A percentile compares a stretch with the other conserved stretches of the same genome.
These are phyloP conservation scores for Melangyna quadrimaculata DNA, from an alignment of 2,888 invertebrate species.

Conservation along the genomic window DNA sequence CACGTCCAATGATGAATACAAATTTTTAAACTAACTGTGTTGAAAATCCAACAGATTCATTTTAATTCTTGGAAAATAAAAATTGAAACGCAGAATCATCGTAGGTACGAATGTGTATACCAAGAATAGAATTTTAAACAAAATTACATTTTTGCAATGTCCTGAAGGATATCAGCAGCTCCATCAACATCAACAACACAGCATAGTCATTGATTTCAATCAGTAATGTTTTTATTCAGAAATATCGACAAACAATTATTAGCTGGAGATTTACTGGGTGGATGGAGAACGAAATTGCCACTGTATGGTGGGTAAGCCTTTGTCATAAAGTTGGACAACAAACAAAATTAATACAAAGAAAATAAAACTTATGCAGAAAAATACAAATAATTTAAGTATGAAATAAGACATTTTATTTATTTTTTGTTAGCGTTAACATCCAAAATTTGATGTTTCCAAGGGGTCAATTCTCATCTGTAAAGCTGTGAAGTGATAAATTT, in stretches of 20 bases:
- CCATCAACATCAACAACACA: no score
- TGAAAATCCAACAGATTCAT: constrained; percentile 1
- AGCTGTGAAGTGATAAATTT: no score
- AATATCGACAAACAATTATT: neutral
- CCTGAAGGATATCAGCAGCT: neutral
- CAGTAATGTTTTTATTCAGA: neutral
- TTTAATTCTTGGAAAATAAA: constrained; percentile 11
- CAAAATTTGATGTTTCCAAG: no score
- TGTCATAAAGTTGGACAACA: no score
- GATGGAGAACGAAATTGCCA: neutral
- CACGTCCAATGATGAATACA: constrained; percentile 6
- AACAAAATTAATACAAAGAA: neutral
- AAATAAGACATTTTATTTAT: no score
- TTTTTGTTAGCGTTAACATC: no score
- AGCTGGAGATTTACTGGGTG: neutral
- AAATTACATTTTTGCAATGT: neutral
- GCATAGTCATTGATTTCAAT: constrained; percentile 7
- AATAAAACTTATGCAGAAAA: neutral
- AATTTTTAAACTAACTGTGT: neutral
- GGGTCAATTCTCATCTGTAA: no score
- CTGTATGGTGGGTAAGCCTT: no score
- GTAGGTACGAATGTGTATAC: no score
- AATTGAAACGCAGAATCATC: neutral
- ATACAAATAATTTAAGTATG: no score
- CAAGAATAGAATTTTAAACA: no score